phyloP scores from a whole-genome alignment of 2,797 vertebrate species.

The Gallirallus australis region DNA sequence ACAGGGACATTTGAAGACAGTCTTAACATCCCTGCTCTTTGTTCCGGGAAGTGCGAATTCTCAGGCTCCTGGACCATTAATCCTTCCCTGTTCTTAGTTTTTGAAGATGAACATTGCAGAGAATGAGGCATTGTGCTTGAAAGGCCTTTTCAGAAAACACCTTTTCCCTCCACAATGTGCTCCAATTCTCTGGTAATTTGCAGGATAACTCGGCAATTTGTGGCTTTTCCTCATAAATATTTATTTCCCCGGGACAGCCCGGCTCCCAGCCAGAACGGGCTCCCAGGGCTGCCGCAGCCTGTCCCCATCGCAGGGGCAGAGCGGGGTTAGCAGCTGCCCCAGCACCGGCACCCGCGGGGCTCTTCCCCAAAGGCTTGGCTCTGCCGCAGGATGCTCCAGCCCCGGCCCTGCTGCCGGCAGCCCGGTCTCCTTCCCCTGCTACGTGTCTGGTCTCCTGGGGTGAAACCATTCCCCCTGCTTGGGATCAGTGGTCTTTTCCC shows the following conservation, averaged over 20 bases:
- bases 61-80: slow-evolving; percentile 56
- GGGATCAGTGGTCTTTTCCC: fast-evolving
- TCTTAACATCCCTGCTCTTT: slow-evolving; percentile 63
- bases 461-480: background rate
- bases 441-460: fast-evolving
- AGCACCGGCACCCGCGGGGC: no score
- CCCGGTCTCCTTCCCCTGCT: fast-evolving
- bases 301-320: fast-evolving
- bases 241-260: slow-evolving; percentile 38
- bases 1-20: slow-evolving; percentile 64
- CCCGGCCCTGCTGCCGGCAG: fast-evolving
- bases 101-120: slow-evolving; percentile 64
- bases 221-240: slow-evolving; percentile 73
- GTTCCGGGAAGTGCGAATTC: slow-evolving; percentile 54
- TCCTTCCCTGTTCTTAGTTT: slow-evolving; percentile 52
- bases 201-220: slow-evolving; percentile 50
- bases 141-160: slow-evolving; percentile 59
- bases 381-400: background rate
- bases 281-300: background rate
- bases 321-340: background rate
- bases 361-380: no score
- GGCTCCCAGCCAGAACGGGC: background rate
- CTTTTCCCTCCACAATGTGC: slow-evolving; percentile 51
- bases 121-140: slow-evolving; percentile 57
- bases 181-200: slow-evolving; percentile 52